phyloP scores from a whole-genome alignment of 2,797 vertebrate species.

The Bradypodion ventrale region DNA sequence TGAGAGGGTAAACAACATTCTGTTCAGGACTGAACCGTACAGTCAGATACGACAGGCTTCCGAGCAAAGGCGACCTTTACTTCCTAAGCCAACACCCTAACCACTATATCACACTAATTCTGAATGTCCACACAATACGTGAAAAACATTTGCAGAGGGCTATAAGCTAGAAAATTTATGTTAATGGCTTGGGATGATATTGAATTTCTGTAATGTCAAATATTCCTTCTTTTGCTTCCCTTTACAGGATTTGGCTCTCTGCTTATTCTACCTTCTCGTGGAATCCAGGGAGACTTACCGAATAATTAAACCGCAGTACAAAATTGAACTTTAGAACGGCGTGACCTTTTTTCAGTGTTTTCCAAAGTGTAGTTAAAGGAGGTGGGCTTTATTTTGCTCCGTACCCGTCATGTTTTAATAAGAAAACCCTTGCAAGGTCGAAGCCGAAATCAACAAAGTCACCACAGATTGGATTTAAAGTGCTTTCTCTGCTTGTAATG shows the following conservation, averaged over 20 bases:
- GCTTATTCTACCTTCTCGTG: neutral
- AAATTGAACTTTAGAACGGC: neutral
- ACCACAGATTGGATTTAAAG: conserved; percentile 26
- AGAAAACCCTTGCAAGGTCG: conserved; percentile 18
- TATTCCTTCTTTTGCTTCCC: neutral
- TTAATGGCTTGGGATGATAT: neutral
- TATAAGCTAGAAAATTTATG: too few relatives aligned
- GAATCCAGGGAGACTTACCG: neutral
- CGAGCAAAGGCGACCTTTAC: too few relatives aligned
- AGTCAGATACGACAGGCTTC: too few relatives aligned
- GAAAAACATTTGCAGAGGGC: too few relatives aligned
- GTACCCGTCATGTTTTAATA: conserved; percentile 18
- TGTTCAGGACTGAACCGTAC: too few relatives aligned
- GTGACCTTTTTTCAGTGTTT: neutral
- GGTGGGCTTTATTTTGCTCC: neutral
- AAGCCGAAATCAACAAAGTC: conserved; percentile 36
- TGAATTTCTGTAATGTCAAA: neutral
- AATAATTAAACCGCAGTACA: neutral
- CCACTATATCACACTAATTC: too few relatives aligned
- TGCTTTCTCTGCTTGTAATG: conserved; percentile 7
- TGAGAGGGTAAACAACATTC: too few relatives aligned
- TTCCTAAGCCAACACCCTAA: too few relatives aligned
- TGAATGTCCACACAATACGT: too few relatives aligned
- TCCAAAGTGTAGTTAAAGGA: neutral
- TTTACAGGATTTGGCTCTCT: neutral